Evolutionary conservation across 2,888 invertebrate species (phyloP), one percentile per base, ranked within the genome.

Genomic region (Tenthredo amoena): DNA sequence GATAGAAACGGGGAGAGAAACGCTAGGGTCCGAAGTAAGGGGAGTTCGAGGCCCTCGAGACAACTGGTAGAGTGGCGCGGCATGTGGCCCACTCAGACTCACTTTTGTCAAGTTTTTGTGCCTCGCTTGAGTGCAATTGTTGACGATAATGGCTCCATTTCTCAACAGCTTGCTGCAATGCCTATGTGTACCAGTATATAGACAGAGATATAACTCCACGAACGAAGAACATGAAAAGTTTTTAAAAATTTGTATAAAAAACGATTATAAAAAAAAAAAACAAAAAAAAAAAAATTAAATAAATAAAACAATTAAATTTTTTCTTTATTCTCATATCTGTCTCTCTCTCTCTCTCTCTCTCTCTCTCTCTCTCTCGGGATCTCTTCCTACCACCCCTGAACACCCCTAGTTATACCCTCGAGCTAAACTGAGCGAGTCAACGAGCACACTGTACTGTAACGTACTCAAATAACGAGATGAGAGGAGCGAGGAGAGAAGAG

Each of bases 81-180:
- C 55, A 85, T 85, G 77, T 85, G 85, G 85, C 77, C 77, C 85
- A 85, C 85, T 85, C 85, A 85, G 85, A 85, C 85, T 79, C 77
- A 85, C 85, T 85, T 85, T 79, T 68, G 77, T 85, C 65, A 62
- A 85, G 85, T 85, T 85, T 85, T 85, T 85, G 62, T 79, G 47
- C 77, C 77, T 79, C 65, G 65, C 34, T 68, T 79, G 65, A 79
- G 85, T 79, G 77, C 85, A 85, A 85, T 85, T 79, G 85, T 79
- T 79, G 68, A 43, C 68, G 77, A 79, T 85, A 85, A 85, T 85
- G 85, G 77, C 65, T 85, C 85, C 68, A 79, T 79, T 79, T 85
- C 50, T 85, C 79, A 47, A 76, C 55, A 43, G 21, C 7, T 55
- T 55, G n/a, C n/a, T 55, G 55, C 58, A 40, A 15, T 31, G 12